Evolutionary conservation across 2,797 vertebrate genomes (phyloP).

Genomic region (Spinibarbus caldwelli): DNA sequence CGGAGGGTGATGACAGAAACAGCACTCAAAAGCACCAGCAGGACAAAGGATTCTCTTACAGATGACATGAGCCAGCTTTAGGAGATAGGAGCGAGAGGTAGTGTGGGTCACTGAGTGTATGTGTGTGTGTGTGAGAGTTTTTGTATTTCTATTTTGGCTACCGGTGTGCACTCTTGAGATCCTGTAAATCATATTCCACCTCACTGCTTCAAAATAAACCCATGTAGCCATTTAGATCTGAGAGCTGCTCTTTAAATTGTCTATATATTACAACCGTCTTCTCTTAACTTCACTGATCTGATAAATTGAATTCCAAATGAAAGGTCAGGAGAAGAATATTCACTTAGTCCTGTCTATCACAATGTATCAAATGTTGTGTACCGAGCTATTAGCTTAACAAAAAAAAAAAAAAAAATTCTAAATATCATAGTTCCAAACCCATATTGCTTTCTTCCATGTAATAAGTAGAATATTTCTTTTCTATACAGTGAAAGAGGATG

Average conservation of each 20-base stretch:
- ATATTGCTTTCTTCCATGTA: background rate
- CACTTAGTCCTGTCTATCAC: constrained; percentile 17
- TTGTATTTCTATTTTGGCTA: constrained; percentile 34
- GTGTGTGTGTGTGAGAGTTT: constrained; percentile 20
- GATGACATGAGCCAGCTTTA: constrained; percentile 29
- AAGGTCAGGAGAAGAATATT: background rate
- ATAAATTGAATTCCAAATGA: background rate
- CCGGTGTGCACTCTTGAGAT: constrained; percentile 13
- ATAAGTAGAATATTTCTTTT: background rate
- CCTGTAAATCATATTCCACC: constrained; percentile 23
- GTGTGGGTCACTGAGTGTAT: constrained; percentile 36
- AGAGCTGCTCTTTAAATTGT: background rate
- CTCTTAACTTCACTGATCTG: background rate
- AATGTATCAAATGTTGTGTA: background rate
- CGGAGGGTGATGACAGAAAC: constrained; percentile 59
- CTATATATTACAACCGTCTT: background rate
- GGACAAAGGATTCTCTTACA: constrained; percentile 63
- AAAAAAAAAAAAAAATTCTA: no score
- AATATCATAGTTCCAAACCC: no score
- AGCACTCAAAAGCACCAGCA: constrained; percentile 52
- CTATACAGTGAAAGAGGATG: background rate
- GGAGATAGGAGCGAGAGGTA: constrained; percentile 20
- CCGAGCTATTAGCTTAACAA: no score
- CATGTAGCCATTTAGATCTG: background rate
- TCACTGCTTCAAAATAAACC: constrained; percentile 12